Conservation (phyloP, 1,140 invertebrate species). For the Platyura marginata region DNA sequence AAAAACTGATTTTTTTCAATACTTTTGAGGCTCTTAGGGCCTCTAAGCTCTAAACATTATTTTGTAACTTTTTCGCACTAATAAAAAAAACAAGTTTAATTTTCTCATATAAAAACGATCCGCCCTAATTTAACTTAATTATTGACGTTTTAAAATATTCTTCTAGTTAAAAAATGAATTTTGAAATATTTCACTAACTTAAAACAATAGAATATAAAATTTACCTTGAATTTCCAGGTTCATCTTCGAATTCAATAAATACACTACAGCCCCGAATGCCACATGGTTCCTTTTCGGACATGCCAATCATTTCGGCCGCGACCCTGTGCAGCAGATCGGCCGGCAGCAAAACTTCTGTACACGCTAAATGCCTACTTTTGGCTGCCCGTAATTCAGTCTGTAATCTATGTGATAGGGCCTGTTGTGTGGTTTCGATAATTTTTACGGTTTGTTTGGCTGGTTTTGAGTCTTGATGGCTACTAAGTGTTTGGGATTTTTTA, state of each 20-base stretch:
- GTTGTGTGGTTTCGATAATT: slow-evolving; percentile 11
- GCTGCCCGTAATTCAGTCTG: slow-evolving; percentile 57
- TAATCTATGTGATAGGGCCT: slow-evolving; percentile 43
- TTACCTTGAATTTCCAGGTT: slow-evolving; percentile 36
- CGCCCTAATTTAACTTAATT: too few relatives aligned
- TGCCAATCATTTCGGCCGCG: slow-evolving; percentile 50
- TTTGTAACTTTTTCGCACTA: too few relatives aligned
- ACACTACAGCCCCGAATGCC: slow-evolving; percentile 59
- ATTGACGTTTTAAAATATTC: too few relatives aligned
- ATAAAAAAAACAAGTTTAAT: too few relatives aligned
- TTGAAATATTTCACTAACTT: too few relatives aligned
- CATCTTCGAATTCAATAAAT: slow-evolving; percentile 54
- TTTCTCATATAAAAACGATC: too few relatives aligned
- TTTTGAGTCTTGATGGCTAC: slow-evolving; percentile 6
- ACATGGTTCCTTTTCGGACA: slow-evolving; percentile 70
- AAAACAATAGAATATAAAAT: too few relatives aligned
- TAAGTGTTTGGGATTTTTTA: slow-evolving; percentile 7
- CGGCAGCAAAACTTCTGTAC: slow-evolving; percentile 63
- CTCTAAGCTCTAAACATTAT: too few relatives aligned
- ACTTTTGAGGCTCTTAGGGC: too few relatives aligned
- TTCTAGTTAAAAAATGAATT: too few relatives aligned
- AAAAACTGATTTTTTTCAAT: too few relatives aligned
- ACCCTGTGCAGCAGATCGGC: slow-evolving; percentile 55
- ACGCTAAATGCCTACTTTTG: slow-evolving; percentile 54
- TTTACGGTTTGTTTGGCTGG: slow-evolving; percentile 5